Evolutionary conservation across 2,113 vertebrate genomes (phyloP).

Genomic region (Brachypteracias leptosomus): DNA sequence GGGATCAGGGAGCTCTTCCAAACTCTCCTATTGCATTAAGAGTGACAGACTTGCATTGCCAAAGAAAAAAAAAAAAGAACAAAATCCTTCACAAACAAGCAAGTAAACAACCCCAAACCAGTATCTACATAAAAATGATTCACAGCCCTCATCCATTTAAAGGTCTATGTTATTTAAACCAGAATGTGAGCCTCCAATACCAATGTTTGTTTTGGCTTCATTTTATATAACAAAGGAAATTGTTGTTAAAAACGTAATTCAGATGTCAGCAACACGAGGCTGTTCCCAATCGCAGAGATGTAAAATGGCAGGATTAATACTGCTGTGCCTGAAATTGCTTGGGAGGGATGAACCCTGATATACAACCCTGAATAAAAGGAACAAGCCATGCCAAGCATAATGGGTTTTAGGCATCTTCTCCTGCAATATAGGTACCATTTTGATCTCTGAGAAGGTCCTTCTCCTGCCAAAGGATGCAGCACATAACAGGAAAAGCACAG

Average conservation of each 20-base stretch:
- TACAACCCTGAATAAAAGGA: background rate
- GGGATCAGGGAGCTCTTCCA: background rate
- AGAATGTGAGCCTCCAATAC: background rate
- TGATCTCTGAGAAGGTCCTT: background rate
- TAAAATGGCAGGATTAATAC: background rate
- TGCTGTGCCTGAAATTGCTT: background rate
- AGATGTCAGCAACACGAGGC: conserved; percentile 11
- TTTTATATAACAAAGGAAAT: conserved; percentile 19
- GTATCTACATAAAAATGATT: background rate
- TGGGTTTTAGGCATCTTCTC: background rate
- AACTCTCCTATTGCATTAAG: background rate
- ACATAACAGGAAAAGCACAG: background rate
- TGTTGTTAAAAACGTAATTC: conserved; percentile 32
- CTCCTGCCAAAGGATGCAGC: background rate
- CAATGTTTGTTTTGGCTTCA: conserved; percentile 11
- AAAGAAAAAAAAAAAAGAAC: background rate
- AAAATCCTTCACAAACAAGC: background rate
- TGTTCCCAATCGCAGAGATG: background rate
- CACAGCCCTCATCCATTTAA: background rate
- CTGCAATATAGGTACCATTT: background rate
- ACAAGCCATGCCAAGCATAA: background rate
- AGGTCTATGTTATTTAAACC: conserved; percentile 18
- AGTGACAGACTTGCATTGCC: background rate
- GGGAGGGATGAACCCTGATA: background rate
- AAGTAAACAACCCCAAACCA: background rate